Evolutionary conservation across 2,113 vertebrate genomes (phyloP).

Genomic region (Heterocephalus glaber): DNA sequence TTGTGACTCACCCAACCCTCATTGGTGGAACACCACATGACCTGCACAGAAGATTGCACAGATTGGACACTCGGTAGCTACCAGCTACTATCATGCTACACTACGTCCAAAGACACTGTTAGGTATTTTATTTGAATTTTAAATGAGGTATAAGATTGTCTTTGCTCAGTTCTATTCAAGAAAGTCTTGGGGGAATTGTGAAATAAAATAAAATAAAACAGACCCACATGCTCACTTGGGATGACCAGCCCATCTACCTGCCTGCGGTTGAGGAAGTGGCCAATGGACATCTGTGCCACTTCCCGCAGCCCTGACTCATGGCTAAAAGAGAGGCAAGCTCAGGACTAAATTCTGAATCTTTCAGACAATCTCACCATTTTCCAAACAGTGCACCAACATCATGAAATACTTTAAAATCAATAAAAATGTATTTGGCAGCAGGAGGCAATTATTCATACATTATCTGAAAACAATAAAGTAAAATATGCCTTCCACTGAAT

Average conservation of each 20-base stretch:
- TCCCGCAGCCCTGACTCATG: accelerated
- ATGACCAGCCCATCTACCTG: neutral
- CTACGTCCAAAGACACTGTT: no score
- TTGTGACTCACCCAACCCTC: accelerated
- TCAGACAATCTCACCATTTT: neutral
- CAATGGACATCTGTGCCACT: accelerated
- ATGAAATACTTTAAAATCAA: slow-evolving; percentile 64
- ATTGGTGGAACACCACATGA: neutral
- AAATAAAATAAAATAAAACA: neutral
- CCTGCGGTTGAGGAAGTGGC: neutral
- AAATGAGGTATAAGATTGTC: neutral
- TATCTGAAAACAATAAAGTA: slow-evolving; percentile 70
- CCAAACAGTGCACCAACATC: slow-evolving; percentile 2
- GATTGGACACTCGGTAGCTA: neutral
- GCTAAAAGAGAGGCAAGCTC: neutral
- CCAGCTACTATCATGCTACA: no score
- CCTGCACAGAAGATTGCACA: neutral
- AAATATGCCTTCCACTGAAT: slow-evolving; percentile 48
- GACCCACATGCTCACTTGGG: neutral
- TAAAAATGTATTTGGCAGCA: slow-evolving; percentile 54
- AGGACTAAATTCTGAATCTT: neutral
- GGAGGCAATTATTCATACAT: slow-evolving; percentile 31
- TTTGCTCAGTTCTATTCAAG: neutral
- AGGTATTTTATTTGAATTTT: neutral
- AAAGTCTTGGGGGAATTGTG: neutral